Conservation (phyloP, 2,888 invertebrate genomes). For the Mycalesis mineus region DNA sequence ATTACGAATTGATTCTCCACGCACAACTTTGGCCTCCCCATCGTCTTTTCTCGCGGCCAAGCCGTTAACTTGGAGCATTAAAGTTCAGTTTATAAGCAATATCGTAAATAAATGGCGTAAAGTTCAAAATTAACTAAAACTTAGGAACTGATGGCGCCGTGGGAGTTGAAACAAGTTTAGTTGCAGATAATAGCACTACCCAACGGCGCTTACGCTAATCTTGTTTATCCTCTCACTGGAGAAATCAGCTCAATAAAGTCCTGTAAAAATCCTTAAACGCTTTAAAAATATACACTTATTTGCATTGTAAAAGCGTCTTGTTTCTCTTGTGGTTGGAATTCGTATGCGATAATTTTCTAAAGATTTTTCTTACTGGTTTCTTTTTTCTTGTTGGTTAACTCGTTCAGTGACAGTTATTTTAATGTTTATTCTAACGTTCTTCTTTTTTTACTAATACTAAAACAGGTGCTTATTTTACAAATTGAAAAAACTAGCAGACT, state of each 20-base stretch:
- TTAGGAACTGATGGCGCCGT: background rate
- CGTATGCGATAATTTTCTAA: background rate
- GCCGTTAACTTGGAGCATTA: background rate
- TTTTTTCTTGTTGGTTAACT: no score
- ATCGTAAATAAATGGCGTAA: background rate
- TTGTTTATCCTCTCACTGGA: background rate
- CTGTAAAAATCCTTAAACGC: background rate
- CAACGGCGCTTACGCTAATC: background rate
- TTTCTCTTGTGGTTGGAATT: background rate
- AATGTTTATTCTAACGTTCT: no score
- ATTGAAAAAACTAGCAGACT: no score
- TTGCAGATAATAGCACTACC: background rate
- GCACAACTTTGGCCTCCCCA: no score
- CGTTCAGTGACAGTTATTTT: no score
- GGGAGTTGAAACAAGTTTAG: background rate
- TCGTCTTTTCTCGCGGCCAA: no score
- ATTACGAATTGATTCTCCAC: no score
- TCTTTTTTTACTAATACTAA: no score
- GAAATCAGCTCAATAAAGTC: background rate
- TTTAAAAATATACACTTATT: background rate
- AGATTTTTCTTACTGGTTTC: no score
- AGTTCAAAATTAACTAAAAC: constrained; percentile 4
- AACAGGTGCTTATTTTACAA: no score
- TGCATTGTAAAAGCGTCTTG: background rate
- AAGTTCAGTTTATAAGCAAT: background rate